phyloP scores from a whole-genome alignment of 2,888 invertebrate species.

The Andrena hattorfiana region DNA sequence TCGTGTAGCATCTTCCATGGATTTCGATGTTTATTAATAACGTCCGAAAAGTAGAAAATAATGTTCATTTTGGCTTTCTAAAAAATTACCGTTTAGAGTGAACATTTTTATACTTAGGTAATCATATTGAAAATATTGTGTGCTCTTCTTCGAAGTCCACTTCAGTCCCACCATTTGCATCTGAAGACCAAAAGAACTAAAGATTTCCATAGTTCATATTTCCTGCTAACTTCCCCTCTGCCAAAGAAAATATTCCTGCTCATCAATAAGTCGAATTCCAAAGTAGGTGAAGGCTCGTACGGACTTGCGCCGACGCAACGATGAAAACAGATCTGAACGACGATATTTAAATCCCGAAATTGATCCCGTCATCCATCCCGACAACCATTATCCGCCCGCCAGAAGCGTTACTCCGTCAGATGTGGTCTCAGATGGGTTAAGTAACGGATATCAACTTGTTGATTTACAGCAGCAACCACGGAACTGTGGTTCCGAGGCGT shows the following conservation, averaged over 20 bases:
- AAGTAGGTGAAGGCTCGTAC: not conserved
- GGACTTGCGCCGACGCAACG: not conserved
- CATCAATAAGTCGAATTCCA: not conserved
- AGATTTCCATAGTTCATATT: too few relatives aligned
- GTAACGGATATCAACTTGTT: conserved; percentile 83
- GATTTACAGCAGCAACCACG: conserved; percentile 81
- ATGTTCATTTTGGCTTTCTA: too few relatives aligned
- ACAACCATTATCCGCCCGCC: conserved; percentile 47
- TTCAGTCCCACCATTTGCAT: too few relatives aligned
- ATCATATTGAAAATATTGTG: too few relatives aligned
- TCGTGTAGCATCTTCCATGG: not conserved
- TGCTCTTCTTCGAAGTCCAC: too few relatives aligned
- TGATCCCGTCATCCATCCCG: conserved; percentile 6
- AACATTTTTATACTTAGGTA: too few relatives aligned
- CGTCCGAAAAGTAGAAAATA: not conserved
- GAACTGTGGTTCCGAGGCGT: conserved; percentile 74
- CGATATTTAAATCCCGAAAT: conserved; percentile 14
- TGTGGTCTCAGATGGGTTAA: conserved; percentile 63
- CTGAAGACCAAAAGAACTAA: too few relatives aligned
- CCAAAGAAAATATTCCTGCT: too few relatives aligned
- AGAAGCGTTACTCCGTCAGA: conserved; percentile 43
- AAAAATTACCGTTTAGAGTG: too few relatives aligned
- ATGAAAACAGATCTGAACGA: not conserved
- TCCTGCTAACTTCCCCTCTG: too few relatives aligned
- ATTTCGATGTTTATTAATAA: not conserved